Base-by-base conservation (phyloP, 2,888 invertebrate species). In the Acronicta psi region DNA sequence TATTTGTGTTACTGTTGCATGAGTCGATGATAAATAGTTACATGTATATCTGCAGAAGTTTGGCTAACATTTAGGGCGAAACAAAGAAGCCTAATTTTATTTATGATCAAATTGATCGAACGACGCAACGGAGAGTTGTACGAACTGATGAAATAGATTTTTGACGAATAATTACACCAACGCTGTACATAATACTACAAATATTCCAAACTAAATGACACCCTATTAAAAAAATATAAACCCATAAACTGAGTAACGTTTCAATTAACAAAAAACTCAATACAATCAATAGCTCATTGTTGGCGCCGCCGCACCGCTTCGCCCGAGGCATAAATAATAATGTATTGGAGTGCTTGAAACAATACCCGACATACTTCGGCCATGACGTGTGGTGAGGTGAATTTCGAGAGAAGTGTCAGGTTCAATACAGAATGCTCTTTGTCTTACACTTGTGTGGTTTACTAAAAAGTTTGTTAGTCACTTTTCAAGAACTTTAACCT, bases 301-400 rank as follows among this genome's bases (percentile, higher is more conserved):
- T 53, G 53, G 58, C 40, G 45, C 55, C 42, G 45, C 55, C 42
- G 42, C 43, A 41, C 44, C 43, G 44, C 37, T 55, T 36, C 50
- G 44, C 43, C 50, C 45, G 18, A 31, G 45, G 44, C 62, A 59
- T 70, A 59, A 70, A 67, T 61, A 66, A 66, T 57, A 56, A 70
- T 73, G 57, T 59, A 50, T 16, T 52, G 34, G 43, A 60, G 56
- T 61, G 41, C 46, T 57, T 59, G 43, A 54, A 60, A 74, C 71
- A 74, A 73, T 69, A 74, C 47, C 41, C 37, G 45, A 45, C 62
- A 70, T 74, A 58, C 55, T 70, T 55, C 23, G n/a, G 5, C 45
- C 41, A 51, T 70, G 62, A 73, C 70, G 44, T 18, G 46, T 17
- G 10, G 34, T 18, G 25, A 50, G 42, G 38, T 51, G 25, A 16